Base-by-base conservation (phyloP, 2,888 invertebrate genomes). In the Tolmerus cingulatus region DNA sequence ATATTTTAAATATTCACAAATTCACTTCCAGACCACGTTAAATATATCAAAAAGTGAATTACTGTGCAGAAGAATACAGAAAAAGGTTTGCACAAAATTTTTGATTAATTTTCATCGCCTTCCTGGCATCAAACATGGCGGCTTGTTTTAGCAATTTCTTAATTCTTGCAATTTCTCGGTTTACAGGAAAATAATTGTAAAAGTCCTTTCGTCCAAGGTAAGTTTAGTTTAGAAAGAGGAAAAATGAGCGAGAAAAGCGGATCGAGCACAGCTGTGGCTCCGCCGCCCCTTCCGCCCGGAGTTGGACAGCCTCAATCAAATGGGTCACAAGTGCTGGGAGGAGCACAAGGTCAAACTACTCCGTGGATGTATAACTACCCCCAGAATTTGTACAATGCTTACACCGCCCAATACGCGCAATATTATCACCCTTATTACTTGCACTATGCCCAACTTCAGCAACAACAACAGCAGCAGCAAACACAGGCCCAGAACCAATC, bases 381-480 rank as follows among this genome's bases (percentile, higher is more conserved):
- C 55, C 74, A 77, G 37, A 77, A 84, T 27, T 86, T 88, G 87
- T 89, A 89, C 30, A 87, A 78, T 30, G 74, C 88, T 3, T 88
- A 87, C 74, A 87, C 88, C 8, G 86, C 88, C 40, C 89, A 89
- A 77, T 89, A 89, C 82, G 88, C 88, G 3, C 89, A 89, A 84
- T 89, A 89, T 86, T 89, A 89, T 40, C 88, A 87, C 74, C 89
- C 89, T 8, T 89, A 89, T 86, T 89, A 89, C 40, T 88, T 89
- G 57, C 89, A 89, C 23, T 89, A 89, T 66, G 89, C 89, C 9
- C 89, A 89, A 0, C 90, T 90, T 1, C 90, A 90, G 16, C 90
- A 90, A 9, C 90, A 89, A 1, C 89, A 90, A 87, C 91, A 90
- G 27, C 91, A 90, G 87, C 90, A 90, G 88, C 91, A 91, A 86